Base-by-base conservation (phyloP, 1,140 invertebrate genomes). In the Trinorchestia longiramus region DNA sequence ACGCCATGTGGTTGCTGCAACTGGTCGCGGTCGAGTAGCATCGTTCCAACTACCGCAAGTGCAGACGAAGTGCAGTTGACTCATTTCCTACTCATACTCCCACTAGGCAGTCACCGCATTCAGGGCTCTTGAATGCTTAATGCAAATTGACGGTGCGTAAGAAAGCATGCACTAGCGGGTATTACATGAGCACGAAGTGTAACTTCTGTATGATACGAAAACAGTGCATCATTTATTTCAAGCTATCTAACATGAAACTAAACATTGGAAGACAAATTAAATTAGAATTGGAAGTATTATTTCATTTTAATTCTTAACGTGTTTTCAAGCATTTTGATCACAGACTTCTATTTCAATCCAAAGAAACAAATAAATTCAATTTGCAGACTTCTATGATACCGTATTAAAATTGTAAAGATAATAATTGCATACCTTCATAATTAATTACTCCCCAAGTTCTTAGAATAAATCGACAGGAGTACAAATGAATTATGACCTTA, bases 21-120 rank as follows among this genome's bases (percentile, higher is more conserved):
- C 17, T 41, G 11, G 62, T 77, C 62, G 88, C 88, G 1, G 88
- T 4, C 28, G 36, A 90, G n/a, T 42, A 17, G 88, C 43, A 90
- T 77, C 88, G 88, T 77, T 90, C 88, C 88, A 90, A 90, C 88
- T 42, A 28, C n/a, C 88, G 88, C 43, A 15, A 41, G 36, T 42
- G 36, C 43, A 43, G 4, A 53, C 88, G 6, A 42, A 41, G 88
- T 90, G 43, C n/a, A 36, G n/a, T 90, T 90, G 88, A 90, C 6
- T 90, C 88, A 90, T 90, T 90, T 90, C 88, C 88, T 90, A 90
- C 88, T 42, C 88, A 3, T 11, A 90, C 43, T 90, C 88, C 43
- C 88, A 90, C 88, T 42, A 28, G 36, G 28, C 88, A 90, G 41
- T 28, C 88, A 28, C 88, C 88, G 43, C 88, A 43, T 43, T 90